phyloP scores from a whole-genome alignment of 2,888 invertebrate species.

The Drosophila borborema region DNA sequence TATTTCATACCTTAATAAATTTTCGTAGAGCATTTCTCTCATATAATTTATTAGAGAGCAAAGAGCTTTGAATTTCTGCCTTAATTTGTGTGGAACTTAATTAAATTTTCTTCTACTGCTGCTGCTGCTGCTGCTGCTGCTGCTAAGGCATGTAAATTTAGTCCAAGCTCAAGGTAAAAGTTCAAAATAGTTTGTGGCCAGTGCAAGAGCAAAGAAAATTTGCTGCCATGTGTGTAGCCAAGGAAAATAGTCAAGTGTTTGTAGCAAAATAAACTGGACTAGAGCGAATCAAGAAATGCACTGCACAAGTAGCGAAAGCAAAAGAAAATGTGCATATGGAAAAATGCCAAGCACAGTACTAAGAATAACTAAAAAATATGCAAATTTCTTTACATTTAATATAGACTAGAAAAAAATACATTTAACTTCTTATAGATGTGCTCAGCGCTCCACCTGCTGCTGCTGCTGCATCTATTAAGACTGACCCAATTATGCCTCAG shows the following conservation, averaged over 20 bases:
- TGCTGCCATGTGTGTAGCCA: slow-evolving; percentile 14
- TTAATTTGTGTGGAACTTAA: slow-evolving; percentile 41
- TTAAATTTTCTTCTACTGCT: slow-evolving; percentile 34
- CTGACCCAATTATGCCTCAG: neutral
- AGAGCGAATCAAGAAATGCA: slow-evolving; percentile 8
- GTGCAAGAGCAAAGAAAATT: slow-evolving; percentile 17
- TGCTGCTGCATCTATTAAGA: neutral
- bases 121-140: neutral
- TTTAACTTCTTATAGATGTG: neutral
- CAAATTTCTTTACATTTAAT: neutral
- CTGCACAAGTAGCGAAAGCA: slow-evolving; percentile 1
- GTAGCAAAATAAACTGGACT: neutral
- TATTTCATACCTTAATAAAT: slow-evolving; percentile 34
- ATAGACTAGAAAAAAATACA: neutral
- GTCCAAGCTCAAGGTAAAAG: slow-evolving; percentile 30
- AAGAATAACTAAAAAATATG: neutral
- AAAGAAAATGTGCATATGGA: neutral
- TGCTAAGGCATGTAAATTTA: slow-evolving; percentile 23
- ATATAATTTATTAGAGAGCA: slow-evolving; percentile 41
- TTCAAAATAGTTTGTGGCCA: slow-evolving; percentile 34
- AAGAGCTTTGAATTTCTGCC: slow-evolving; percentile 8
- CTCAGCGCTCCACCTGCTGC: neutral
- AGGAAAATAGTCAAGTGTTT: slow-evolving; percentile 2
- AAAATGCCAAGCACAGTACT: neutral
- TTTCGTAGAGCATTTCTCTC: slow-evolving; percentile 20